Conservation (phyloP, 2,113 vertebrate species). For the Callaeas wilsoni region DNA sequence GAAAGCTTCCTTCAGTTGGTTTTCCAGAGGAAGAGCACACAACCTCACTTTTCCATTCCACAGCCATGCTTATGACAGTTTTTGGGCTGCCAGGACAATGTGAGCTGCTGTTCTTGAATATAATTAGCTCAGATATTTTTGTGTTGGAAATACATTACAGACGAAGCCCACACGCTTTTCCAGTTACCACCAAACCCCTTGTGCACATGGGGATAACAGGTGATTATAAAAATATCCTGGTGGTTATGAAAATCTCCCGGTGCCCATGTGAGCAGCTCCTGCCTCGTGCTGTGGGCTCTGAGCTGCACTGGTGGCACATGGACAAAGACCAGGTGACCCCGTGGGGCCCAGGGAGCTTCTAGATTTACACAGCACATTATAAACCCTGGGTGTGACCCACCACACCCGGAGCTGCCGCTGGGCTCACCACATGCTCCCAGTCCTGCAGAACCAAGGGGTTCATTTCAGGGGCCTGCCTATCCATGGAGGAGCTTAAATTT, state of each 20-base stretch:
- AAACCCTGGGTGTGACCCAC: not conserved
- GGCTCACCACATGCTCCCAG: not conserved
- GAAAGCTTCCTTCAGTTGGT: not conserved
- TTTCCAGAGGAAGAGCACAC: not conserved
- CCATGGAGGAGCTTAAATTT: not conserved
- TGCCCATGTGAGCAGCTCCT: not conserved
- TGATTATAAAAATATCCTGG: not conserved
- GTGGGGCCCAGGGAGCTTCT: not conserved
- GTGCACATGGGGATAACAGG: not conserved
- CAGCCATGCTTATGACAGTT: not conserved
- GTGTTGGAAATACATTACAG: not conserved
- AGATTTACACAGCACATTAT: not conserved
- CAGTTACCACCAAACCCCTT: not conserved
- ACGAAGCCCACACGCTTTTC: not conserved
- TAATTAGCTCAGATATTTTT: slow-evolving; percentile 14
- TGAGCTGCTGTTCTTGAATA: not conserved
- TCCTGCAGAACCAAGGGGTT: not conserved
- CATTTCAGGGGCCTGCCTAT: not conserved
- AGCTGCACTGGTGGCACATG: not conserved
- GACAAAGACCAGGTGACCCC: slow-evolving; percentile 7
- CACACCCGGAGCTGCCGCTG: not conserved
- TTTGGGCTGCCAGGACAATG: not conserved
- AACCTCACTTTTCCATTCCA: not conserved
- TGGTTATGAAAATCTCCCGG: not conserved
- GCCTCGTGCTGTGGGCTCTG: not conserved